Percentiles rank a stretch among this genome's conserved stretches.
phyloP scores from a whole-genome alignment of 1,140 invertebrate genomes.

The Yoshiicerus persimilis region DNA sequence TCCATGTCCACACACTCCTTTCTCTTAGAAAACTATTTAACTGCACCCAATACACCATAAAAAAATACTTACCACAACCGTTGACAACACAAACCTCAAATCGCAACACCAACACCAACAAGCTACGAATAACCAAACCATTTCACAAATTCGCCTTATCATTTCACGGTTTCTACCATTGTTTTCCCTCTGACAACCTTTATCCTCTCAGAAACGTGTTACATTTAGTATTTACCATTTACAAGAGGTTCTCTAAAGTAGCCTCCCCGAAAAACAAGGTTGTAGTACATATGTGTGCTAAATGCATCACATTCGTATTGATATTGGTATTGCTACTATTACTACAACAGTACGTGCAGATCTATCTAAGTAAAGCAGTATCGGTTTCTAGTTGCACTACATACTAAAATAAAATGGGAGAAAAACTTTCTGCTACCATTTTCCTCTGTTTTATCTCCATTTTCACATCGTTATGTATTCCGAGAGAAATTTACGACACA shows the following conservation, averaged over 20 bases:
- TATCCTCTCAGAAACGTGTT: neutral
- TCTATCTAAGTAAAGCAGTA: neutral
- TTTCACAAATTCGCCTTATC: neutral
- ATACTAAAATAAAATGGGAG: neutral
- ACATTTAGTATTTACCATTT: neutral
- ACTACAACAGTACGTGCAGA: too few relatives aligned
- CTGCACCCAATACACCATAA: neutral
- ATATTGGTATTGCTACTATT: too few relatives aligned
- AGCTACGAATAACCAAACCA: neutral
- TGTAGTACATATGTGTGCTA: too few relatives aligned
- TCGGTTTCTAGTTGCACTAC: neutral
- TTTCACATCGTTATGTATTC: conserved; percentile 17
- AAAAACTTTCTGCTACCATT: neutral
- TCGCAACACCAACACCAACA: neutral
- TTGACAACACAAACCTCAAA: neutral
- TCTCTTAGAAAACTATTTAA: neutral
- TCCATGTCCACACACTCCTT: neutral
- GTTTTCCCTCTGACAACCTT: neutral
- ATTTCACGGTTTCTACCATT: neutral
- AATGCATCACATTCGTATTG: too few relatives aligned
- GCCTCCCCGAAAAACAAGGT: too few relatives aligned
- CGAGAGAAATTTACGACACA: neutral
- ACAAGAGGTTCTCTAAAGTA: too few relatives aligned
- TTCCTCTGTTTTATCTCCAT: conserved; percentile 17
- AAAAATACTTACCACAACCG: neutral